Conservation (phyloP, 2,113 vertebrate species). For the Azemiops feae region DNA sequence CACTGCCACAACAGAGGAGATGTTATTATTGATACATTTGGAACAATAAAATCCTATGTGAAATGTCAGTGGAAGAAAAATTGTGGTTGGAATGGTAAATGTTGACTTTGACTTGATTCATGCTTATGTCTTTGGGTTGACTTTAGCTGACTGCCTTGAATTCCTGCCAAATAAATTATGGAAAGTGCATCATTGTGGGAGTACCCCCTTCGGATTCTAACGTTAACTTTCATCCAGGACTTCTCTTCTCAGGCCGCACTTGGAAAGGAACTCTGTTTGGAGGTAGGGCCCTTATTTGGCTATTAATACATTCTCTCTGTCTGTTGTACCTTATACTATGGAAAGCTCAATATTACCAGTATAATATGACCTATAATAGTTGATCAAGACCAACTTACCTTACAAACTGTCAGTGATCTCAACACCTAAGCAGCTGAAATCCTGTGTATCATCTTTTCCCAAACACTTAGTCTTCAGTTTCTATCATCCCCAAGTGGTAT, state of each 20-base stretch:
- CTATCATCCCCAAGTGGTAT: not conserved
- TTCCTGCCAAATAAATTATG: slow-evolving; percentile 67
- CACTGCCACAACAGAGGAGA: not conserved
- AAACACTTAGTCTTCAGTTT: not conserved
- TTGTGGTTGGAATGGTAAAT: not conserved
- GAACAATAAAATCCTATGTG: not conserved
- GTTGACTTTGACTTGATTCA: not conserved
- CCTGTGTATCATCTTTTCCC: not conserved
- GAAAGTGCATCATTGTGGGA: slow-evolving; percentile 77
- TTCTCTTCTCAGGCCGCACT: slow-evolving; percentile 75
- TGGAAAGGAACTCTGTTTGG: slow-evolving; percentile 81
- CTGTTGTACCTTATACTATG: not conserved
- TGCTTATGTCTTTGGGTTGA: slow-evolving; percentile 7
- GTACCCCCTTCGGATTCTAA: slow-evolving; percentile 64
- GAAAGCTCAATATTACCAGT: not conserved
- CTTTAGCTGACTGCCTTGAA: slow-evolving; percentile 75
- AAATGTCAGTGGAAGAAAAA: not conserved
- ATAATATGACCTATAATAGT: not conserved
- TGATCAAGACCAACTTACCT: not conserved
- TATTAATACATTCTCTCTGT: not conserved
- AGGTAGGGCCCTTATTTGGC: slow-evolving; percentile 65
- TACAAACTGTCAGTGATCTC: not conserved
- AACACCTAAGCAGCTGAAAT: not conserved
- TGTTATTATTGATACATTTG: not conserved
- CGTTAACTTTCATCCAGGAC: slow-evolving; percentile 66